Evolutionary conservation across 2,113 vertebrate genomes (phyloP), one percentile per base, ranked within the genome.

Genomic region (Riparia riparia): DNA sequence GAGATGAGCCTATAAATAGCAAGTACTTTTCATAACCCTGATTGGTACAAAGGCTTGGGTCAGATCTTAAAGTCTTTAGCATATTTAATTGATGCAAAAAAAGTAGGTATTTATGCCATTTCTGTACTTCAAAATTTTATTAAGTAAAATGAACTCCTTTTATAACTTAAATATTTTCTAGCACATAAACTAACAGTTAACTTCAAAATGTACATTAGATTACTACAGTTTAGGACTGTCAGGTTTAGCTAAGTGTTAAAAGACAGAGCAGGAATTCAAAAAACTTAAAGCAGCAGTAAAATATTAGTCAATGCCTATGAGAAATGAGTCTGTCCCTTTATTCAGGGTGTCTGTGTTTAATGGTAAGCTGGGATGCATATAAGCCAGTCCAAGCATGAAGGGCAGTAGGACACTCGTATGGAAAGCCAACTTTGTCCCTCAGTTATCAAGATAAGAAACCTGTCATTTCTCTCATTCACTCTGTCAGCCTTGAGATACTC

Each of bases 381-480:
- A 99, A 99, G 99, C 98, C 97, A 99, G 98, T 97, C 99, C 99
- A 99, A 99, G 98, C 99, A 98, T 99, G 99, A 99, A 99, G 99
- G 99, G 99, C 99, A 99, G 98, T 97, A 97, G 98, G 99, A 99
- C 98, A 98, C 98, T 98, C 96, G 66, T 96, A 98, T 98, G 98
- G 98, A 98, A 99, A 98, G 98, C 98, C 98, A 98, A 97, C 97
- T 97, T 97, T 98, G 98, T 98, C 97, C 98, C 98, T 98, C 98
- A 98, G 98, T 98, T 98, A 98, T 99, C 98, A 99, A 98, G 98
- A 99, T 99, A 99, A 99, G 99, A 99, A 99, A 99, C 99, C 99
- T 99, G 99, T 99, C 99, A 99, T 99, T 99, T 99, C 99, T 98
- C 99, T 99, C 99, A 98, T 99, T 99, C 99, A 99, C 98, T 98